Base-by-base conservation (phyloP, 1,140 invertebrate species). In the Venustaconcha ellipsiformis region DNA sequence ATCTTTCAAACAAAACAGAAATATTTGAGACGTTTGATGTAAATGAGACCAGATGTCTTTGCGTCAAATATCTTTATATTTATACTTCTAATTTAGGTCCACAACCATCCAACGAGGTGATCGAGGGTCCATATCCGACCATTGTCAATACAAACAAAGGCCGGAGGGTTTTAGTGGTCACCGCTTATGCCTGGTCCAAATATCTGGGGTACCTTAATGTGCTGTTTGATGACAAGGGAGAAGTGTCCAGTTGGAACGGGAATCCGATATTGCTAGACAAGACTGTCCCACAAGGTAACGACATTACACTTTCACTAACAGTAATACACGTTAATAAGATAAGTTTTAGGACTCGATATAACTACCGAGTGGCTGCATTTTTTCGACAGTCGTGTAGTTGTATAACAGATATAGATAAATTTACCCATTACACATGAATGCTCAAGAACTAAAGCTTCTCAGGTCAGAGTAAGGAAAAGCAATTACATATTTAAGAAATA, bases 111-210 rank as follows among this genome's bases (percentile, higher is more conserved):
- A 80, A 84, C 0, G 95, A 97, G 83, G 85, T 89, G 62, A 91
- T 93, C 0, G 92, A 93, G 76, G 95, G 94, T 6, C 88, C 92
- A 1, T 98, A 97, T 90, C 96, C 96, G 1, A 93, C 92, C 0
- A 89, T 94, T 55, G 92, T 97, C 1, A 91, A 89, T 5, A 95
- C 96, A 87, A 58, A 87, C 0, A 93, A 90, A 67, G 95, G 95
- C 0, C 93, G 93, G 84, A 92, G 92, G 72, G 95, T 94, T 4
- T 94, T 95, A 0, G 95, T 96, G 3, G 96, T 97, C 0, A 96
- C 97, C 89, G 96, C 95, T 2, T 97, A 94, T 83, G 95, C 95
- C 0, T 96, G 95, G 84, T 96, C 95, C 0, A 97, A 97, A 90
- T 98, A 97, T 88, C 89, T 98, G 56, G 96, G 96, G 1, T 92